Conservation (phyloP, 2,888 invertebrate species). For the Drosophila atripex region DNA sequence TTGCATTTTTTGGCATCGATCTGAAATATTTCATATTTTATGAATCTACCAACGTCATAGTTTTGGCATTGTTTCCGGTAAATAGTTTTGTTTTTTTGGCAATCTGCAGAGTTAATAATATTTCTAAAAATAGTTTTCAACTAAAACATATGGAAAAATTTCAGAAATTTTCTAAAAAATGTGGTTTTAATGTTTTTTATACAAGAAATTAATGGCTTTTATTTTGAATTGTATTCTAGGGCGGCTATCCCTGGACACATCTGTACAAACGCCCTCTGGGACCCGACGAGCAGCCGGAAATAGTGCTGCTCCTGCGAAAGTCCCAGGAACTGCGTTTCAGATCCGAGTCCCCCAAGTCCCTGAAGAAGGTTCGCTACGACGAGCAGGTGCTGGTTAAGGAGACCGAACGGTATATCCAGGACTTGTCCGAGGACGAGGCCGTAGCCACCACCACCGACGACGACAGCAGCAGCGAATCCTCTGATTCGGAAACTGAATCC, state of each 20-base stretch:
- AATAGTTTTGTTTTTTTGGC: background rate
- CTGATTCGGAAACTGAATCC: constrained; percentile 51
- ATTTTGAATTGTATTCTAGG: constrained; percentile 79
- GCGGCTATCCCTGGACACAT: constrained; percentile 93
- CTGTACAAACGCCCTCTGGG: constrained; percentile 87
- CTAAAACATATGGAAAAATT: constrained; percentile 1
- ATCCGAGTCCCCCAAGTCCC: constrained; percentile 83
- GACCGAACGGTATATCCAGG: constrained; percentile 83
- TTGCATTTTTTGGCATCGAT: background rate
- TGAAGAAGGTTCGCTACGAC: constrained; percentile 84
- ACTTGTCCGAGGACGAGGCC: constrained; percentile 81
- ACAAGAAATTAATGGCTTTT: background rate
- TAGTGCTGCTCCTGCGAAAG: constrained; percentile 81
- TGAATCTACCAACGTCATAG: background rate
- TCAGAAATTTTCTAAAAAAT: background rate
- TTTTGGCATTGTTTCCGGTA: constrained; percentile 1
- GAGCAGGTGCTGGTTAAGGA: constrained; percentile 83
- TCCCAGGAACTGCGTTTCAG: constrained; percentile 82
- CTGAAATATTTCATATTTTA: background rate
- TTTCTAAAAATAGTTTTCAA: constrained; percentile 1
- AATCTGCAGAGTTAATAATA: background rate
- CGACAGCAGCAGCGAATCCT: constrained; percentile 62
- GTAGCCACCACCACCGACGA: constrained; percentile 63
- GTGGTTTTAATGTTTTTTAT: background rate
- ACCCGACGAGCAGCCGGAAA: constrained; percentile 83